Evolutionary conservation across 92 coral and sea anemone species (phyloP), one percentile per base, ranked within the genome.

Genomic region (Virgularia gustaviana): DNA sequence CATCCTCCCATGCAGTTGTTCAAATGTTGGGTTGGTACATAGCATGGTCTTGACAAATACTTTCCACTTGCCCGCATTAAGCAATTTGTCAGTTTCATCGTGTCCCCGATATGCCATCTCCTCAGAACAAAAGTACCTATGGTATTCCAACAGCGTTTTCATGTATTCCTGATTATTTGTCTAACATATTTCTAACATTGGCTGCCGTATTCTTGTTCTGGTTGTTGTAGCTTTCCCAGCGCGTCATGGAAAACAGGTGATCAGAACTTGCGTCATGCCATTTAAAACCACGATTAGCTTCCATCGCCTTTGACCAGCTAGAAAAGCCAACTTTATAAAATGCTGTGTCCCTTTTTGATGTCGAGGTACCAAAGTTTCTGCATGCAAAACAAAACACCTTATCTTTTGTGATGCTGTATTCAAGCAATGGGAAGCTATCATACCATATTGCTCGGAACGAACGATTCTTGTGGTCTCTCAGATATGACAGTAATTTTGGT

Each of bases 11-110:
- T 60, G 67, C 30, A 60, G 67, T 31, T 60, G 37, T 37, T 60
- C 36, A 22, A 60, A 60, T 19, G 67, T 60, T 30, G 67, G 71
- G 51, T 63, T 63, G 15, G 51, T 63, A 52, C 19, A 41, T 65
- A 65, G 32, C 72, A 65, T 65, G 27, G 36, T 27, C 15, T 42
- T 42, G 56, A 65, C 13, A 16, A 65, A 65, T 65, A 23, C 72
- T 28, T 39, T 39, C 72, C 34, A 57, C 35, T 20, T 27, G 12
- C 63, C 63, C 0, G 35, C 63, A 57, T 1, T 27, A n/a, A 10
- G 34, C 19, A 1, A 57, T 37, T 20, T 1, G n/a, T 56, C 63
- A 39, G n/a, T n/a, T n/a, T n/a, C n/a, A n/a, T n/a, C n/a, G n/a
- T n/a, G n/a, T n/a, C n/a, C n/a, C n/a, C n/a, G n/a, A n/a, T n/a